Conservation (phyloP, 2,113 vertebrate genomes). For the Hepsetus odoe region DNA sequence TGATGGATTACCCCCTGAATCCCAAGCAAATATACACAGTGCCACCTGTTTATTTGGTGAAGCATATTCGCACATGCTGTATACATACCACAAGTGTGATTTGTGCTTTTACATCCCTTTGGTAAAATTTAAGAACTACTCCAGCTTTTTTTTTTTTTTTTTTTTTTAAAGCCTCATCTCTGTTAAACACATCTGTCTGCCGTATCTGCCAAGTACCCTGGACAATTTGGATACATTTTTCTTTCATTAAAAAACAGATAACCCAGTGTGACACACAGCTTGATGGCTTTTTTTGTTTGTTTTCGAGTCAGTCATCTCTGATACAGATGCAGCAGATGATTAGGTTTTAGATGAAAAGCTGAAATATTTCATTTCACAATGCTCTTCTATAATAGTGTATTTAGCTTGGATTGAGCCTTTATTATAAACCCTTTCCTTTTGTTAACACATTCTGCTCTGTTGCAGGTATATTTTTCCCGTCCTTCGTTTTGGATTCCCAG, state of each 20-base stretch:
- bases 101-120: not conserved
- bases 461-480: constrained; percentile 15
- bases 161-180: not conserved
- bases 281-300: too few relatives aligned
- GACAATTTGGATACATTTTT: too few relatives aligned
- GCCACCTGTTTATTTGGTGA: not conserved
- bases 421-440: not conserved
- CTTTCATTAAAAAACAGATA: too few relatives aligned
- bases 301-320: too few relatives aligned
- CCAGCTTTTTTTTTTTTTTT: not conserved
- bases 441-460: constrained; percentile 1
- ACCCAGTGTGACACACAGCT: too few relatives aligned
- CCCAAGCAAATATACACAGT: not conserved
- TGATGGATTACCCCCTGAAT: not conserved
- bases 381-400: not conserved
- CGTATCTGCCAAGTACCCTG: too few relatives aligned
- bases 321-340: too few relatives aligned
- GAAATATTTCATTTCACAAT: not conserved
- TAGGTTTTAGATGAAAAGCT: too few relatives aligned
- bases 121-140: not conserved
- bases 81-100: not conserved
- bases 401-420: not conserved
- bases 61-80: not conserved
- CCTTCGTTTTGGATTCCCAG: constrained; percentile 37
- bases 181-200: too few relatives aligned